Evolutionary conservation across 2,888 invertebrate species (phyloP), one percentile per base, ranked within the genome.

Genomic region (Osmoderma eremita): DNA sequence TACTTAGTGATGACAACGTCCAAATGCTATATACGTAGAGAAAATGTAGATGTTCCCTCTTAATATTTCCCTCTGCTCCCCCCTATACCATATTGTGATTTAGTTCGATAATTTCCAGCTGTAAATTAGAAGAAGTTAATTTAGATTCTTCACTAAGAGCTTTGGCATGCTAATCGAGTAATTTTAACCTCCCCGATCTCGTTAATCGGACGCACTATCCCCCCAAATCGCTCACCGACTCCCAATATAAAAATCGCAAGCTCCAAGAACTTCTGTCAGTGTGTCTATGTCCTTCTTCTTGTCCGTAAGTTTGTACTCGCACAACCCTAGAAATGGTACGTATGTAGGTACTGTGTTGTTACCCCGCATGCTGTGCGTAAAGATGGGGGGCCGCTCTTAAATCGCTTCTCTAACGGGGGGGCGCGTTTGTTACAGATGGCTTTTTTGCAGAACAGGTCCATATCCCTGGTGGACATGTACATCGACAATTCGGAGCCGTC

Each of bases 401-500:
- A 20, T 18, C 12, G 22, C n/a, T 30, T 30, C 30, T 30, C 30
- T 30, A 30, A 30, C 30, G 3, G 30, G 30, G 30, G 30, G 30
- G 30, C 30, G 30, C 30, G 8, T 68, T 45, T 73, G 39, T 76
- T 81, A 42, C 85, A 89, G 88, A 88, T 88, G 86, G 88, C 88
- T 72, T 92, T 92, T 84, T 88, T 92, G 78, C 91, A 95, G 88
- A 94, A 91, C 84, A 91, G 94, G 81, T 94, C 93, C 78, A 91
- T 95, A 79, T 94, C 94, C 38, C 86, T 95, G 87, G 93, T 94
- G 83, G 95, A 95, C 82, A 95, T 95, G 94, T 95, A 95, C 86
- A 94, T 95, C 83, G 95, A 95, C 85, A 94, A 93, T 83, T 90
- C 93, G 68, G 95, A 95, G 82, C 92, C 95, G 1, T 93, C 93